phyloP scores from a whole-genome alignment of 2,797 vertebrate species.

The Potorous gilbertii region DNA sequence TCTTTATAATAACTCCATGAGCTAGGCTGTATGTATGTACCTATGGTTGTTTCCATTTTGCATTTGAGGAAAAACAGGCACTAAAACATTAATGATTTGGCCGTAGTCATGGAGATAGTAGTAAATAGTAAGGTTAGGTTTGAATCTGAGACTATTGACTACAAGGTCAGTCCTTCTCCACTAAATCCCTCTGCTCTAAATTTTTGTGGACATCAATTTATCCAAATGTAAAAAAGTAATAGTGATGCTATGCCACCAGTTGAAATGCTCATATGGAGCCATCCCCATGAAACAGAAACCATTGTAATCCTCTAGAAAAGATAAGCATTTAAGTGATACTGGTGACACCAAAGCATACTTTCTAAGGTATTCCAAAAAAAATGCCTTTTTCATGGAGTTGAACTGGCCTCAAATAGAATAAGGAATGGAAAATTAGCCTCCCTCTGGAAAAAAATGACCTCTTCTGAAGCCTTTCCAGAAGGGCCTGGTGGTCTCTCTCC shows the following conservation, averaged over 20 bases:
- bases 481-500: not conserved
- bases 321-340: not conserved
- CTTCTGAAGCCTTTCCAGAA: not conserved
- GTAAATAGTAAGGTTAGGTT: not conserved
- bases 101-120: not conserved
- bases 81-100: not conserved
- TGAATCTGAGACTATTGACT: not conserved
- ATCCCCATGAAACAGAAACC: not conserved
- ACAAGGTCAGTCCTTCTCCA: not conserved
- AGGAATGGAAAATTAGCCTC: not conserved
- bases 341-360: not conserved
- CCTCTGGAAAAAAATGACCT: not conserved
- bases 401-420: not conserved
- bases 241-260: not conserved
- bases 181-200: not conserved
- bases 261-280: not conserved
- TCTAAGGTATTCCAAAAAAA: slow-evolving; percentile 14
- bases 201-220: not conserved
- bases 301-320: not conserved
- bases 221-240: not conserved
- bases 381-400: not conserved
- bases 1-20: not conserved
- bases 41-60: not conserved
- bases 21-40: not conserved
- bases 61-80: not conserved